These are phyloP conservation scores for Vesta saturnalis DNA, from an alignment of 2,888 invertebrate species.

Conservation along the genomic window DNA sequence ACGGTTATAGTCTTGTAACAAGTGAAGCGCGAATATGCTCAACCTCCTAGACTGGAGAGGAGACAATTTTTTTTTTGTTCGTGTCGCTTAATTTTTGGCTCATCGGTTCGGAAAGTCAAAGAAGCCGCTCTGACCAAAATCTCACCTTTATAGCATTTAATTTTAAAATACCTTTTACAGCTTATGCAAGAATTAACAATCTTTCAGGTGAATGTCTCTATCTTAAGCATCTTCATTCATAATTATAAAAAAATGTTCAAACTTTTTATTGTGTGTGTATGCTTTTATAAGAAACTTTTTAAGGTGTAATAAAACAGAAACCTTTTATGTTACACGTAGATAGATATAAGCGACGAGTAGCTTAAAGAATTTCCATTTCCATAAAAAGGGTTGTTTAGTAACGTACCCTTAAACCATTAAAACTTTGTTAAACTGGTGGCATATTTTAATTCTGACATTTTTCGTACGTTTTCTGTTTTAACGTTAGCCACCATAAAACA, in stretches of 20 bases:
- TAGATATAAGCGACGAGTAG: conserved; percentile 13
- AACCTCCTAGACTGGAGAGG: conserved; percentile 42
- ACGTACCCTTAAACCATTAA: conserved; percentile 31
- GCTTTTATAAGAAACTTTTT: conserved; percentile 9
- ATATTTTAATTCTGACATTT: conserved; percentile 34
- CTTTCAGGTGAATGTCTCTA: not conserved
- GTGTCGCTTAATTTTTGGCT: conserved; percentile 56
- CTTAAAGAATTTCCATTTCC: conserved; percentile 34
- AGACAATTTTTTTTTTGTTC: conserved; percentile 45
- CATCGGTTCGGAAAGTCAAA: conserved; percentile 62
- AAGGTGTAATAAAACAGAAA: conserved; percentile 21
- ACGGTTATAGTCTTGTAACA: conserved; percentile 28
- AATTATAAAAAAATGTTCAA: not conserved
- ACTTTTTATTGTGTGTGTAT: not conserved
- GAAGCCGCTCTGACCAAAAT: conserved; percentile 48
- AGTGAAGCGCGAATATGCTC: conserved; percentile 46
- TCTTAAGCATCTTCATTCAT: too few species aligned
- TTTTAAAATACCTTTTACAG: not conserved
- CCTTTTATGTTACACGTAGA: conserved; percentile 10
- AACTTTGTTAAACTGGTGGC: conserved; percentile 22
- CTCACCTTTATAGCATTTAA: conserved; percentile 33
- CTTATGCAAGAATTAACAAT: conserved; percentile 22
- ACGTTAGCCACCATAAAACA: conserved; percentile 2
- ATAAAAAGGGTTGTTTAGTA: conserved; percentile 35
- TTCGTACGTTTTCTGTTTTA: conserved; percentile 30